Evolutionary conservation across 2,113 vertebrate genomes (phyloP), one percentile per base, ranked within the genome.

Genomic region (Melanerpes aurifrons): DNA sequence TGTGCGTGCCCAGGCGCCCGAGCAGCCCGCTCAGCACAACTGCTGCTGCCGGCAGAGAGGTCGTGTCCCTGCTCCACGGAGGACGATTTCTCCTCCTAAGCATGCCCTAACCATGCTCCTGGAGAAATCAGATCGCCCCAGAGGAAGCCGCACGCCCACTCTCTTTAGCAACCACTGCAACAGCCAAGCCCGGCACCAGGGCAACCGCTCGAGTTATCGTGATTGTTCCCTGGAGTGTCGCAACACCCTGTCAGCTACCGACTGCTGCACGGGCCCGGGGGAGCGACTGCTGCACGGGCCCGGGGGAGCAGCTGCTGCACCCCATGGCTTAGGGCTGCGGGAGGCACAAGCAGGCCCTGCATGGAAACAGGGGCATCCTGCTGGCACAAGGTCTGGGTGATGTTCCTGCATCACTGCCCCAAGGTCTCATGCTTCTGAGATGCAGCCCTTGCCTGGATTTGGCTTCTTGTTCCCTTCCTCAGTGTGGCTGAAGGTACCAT

Each of bases 141-240:
- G 95, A 96, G 91, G 89, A 94, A 94, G 89, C 87, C 72, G 58
- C 94, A 94, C 85, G 89, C 95, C 91, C 85, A 95, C 94, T 91
- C 91, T 73, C 91, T 93, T 92, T 84, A 96, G 95, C 91, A 96
- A 93, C 93, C 94, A 94, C 94, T 89, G 93, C 94, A 95, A 87
- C 95, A 91, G 91, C 91, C 90, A 94, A 91, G 82, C 94, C 56
- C 90, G 91, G 94, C 93, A 94, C 86, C 94, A 90, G 95, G 93
- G 96, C 93, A 96, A 96, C 93, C 86, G 86, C 80, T 91, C 66
- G 18, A 92, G 95, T 87, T 94, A 91, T 91, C 89, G 54, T 91
- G 91, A 94, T 89, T 89, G 89, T 89, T 95, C 82, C 92, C 80
- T 2, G 43, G 90, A 35, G 7, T 86, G 91, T 86, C 93, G 90